These are phyloP conservation scores for Ditylenchus dipsaci DNA, from an alignment of 1,140 invertebrate genomes.

Conservation along the genomic window DNA sequence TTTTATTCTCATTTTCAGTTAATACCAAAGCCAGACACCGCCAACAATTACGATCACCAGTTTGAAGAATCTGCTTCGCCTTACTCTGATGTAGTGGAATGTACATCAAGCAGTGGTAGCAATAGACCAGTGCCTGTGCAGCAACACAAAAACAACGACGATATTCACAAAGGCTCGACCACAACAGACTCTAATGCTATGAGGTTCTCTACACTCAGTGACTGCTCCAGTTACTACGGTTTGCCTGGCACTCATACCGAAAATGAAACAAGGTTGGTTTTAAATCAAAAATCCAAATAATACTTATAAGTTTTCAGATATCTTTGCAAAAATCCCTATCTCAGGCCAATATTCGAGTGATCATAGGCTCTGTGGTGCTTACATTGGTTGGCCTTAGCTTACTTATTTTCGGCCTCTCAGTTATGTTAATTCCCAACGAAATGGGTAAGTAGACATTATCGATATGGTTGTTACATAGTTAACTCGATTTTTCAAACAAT, in stretches of 20 bases:
- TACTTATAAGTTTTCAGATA: too few species aligned
- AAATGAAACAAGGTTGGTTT: conserved; percentile 25
- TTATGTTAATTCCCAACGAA: conserved; percentile 44
- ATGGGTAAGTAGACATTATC: conserved; percentile 27
- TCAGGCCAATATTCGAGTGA: conserved; percentile 44
- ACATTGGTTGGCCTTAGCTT: conserved; percentile 19
- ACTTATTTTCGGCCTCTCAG: conserved; percentile 25
- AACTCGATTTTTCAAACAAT: too few species aligned
- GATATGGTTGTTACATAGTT: too few species aligned
- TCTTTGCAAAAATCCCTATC: conserved; percentile 33
- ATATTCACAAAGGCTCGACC: too few species aligned
- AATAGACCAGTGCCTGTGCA: too few species aligned
- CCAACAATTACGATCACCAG: not conserved
- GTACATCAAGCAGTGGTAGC: too few species aligned
- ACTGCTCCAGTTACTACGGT: conserved; percentile 35
- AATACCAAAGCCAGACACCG: not conserved
- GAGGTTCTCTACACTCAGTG: conserved; percentile 33
- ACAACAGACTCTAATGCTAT: conserved; percentile 12
- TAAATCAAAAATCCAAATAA: not conserved
- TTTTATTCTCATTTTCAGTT: too few species aligned
- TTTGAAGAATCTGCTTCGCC: conserved; percentile 9
- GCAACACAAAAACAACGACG: too few species aligned
- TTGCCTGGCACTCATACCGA: conserved; percentile 27
- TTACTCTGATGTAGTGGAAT: too few species aligned
- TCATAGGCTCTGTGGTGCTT: conserved; percentile 40